A percentile compares a stretch with the other conserved stretches of the same genome.
phyloP scores from a whole-genome alignment of 2,797 vertebrate genomes.

The Alouatta caraya region DNA sequence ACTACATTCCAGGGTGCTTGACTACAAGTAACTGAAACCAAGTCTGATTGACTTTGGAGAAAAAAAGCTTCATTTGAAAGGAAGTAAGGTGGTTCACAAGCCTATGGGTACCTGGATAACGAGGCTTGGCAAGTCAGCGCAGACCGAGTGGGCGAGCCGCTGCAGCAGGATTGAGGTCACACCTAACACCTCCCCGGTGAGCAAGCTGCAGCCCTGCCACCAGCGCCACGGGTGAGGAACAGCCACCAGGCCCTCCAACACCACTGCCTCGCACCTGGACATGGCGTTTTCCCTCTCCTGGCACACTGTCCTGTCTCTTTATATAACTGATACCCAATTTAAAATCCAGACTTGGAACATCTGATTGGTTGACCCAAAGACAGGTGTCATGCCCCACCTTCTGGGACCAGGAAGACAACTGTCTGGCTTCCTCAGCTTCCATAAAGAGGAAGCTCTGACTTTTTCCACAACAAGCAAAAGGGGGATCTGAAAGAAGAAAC shows the following conservation, averaged over 20 bases:
- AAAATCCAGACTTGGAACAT: background rate
- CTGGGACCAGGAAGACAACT: background rate
- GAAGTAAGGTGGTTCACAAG: background rate
- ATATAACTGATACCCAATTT: background rate
- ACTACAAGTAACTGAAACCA: background rate
- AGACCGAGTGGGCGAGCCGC: background rate
- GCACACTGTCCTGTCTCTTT: background rate
- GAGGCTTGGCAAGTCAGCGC: background rate
- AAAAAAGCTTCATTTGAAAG: background rate
- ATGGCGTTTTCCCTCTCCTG: background rate
- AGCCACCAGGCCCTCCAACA: background rate
- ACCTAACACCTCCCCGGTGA: background rate
- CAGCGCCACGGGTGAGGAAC: too few relatives aligned
- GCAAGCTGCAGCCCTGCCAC: background rate
- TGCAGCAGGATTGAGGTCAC: too few relatives aligned
- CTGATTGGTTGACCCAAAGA: background rate
- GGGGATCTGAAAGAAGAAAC: background rate
- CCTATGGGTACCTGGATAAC: background rate
- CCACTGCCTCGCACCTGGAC: fast-evolving
- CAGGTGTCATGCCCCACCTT: background rate
- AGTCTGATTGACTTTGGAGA: background rate
- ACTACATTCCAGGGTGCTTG: background rate
- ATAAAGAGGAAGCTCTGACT: background rate
- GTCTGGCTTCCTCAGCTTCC: background rate
- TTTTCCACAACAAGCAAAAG: background rate